Percentiles rank a stretch among this genome's conserved stretches.
These are phyloP conservation scores for Aethina tumida DNA, from an alignment of 1,140 invertebrate species.

Conservation along the genomic window DNA sequence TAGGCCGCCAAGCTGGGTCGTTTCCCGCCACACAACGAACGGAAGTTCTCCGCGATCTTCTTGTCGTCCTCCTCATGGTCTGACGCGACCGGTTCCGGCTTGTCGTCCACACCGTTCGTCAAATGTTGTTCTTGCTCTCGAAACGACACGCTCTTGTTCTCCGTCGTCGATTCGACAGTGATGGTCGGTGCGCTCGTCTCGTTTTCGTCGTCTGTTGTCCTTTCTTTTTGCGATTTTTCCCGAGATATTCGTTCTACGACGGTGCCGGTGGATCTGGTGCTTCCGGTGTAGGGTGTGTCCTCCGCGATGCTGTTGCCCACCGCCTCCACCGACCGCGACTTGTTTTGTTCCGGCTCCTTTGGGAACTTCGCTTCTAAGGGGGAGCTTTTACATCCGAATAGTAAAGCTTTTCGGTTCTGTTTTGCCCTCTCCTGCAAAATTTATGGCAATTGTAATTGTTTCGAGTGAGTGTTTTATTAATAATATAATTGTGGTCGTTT, in stretches of 20 bases:
- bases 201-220: no score
- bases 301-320: slow-evolving; percentile 4
- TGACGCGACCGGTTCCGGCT: neutral
- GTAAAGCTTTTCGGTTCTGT: slow-evolving; percentile 23
- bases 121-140: no score
- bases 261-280: no score
- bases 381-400: slow-evolving; percentile 26
- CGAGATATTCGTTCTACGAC: no score
- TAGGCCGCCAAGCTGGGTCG: slow-evolving; percentile 30
- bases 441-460: no score
- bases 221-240: no score
- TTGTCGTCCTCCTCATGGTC: neutral
- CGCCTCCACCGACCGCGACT: slow-evolving; percentile 16
- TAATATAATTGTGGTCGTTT: no score
- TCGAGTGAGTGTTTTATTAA: no score
- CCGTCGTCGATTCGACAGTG: no score
- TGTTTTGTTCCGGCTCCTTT: slow-evolving; percentile 13
- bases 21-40: slow-evolving; percentile 26
- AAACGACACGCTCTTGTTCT: no score
- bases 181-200: no score
- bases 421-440: slow-evolving; percentile 14
- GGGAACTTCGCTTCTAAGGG: slow-evolving; percentile 22
- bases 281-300: neutral
- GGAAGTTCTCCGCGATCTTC: slow-evolving; percentile 16
- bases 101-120: no score